phyloP scores from a whole-genome alignment of 1,140 invertebrate species.

The Brachionus koreanus region DNA sequence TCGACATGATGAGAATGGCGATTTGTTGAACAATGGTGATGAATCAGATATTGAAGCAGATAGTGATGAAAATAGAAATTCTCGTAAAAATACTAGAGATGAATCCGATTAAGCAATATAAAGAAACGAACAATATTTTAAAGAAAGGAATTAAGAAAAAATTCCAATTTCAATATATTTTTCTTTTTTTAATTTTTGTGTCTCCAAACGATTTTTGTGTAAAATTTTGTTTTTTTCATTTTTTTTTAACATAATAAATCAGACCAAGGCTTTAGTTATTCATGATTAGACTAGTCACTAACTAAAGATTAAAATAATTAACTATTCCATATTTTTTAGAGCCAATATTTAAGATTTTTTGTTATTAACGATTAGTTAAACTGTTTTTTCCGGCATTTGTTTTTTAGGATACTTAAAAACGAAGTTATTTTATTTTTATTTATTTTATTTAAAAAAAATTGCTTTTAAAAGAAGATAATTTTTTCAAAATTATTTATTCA shows the following conservation, averaged over 20 bases:
- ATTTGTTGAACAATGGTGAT: slow-evolving; percentile 16
- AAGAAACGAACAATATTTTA: not conserved
- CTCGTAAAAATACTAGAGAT: not conserved
- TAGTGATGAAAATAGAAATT: not conserved
- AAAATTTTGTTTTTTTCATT: not conserved
- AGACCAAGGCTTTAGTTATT: not conserved
- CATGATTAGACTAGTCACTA: not conserved
- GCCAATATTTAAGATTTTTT: not conserved
- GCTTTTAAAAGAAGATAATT: not conserved
- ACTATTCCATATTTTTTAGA: not conserved
- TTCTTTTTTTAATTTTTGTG: not conserved
- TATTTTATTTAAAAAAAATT: not conserved
- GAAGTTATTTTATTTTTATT: not conserved
- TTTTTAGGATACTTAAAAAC: not conserved
- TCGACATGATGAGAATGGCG: slow-evolving; percentile 27
- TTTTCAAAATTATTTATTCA: not conserved
- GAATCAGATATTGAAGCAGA: slow-evolving; percentile 11
- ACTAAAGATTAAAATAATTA: not conserved
- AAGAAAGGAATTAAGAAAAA: not conserved
- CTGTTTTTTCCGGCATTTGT: not conserved
- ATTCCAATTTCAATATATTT: too few species aligned
- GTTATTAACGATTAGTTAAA: too few species aligned
- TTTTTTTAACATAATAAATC: not conserved
- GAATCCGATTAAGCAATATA: not conserved
- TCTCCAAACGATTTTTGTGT: not conserved